These are phyloP conservation scores for Trididemnum clinides DNA, from an alignment of 23 tunicate species.

Conservation along the genomic window DNA sequence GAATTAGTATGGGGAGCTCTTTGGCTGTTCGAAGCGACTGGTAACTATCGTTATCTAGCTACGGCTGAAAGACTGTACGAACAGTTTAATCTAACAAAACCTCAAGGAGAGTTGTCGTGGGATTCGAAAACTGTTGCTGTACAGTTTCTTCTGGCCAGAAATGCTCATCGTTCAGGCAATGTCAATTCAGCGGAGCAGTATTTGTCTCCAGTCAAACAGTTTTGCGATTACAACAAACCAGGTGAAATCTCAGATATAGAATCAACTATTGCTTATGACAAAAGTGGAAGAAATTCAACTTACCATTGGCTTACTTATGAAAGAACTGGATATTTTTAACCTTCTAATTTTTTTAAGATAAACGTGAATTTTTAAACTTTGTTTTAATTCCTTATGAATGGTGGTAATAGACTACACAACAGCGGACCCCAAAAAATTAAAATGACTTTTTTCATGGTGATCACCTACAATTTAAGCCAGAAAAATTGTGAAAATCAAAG, in stretches of 20 bases:
- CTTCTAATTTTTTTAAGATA: neutral
- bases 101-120: constrained; percentile 42
- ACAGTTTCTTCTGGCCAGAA: constrained; percentile 28
- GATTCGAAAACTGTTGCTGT: constrained; percentile 37
- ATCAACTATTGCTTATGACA: too few species aligned
- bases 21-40: constrained; percentile 53
- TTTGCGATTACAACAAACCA: constrained; percentile 37
- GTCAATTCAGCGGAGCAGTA: constrained; percentile 10
- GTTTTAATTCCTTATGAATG: neutral
- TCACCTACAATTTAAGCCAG: too few species aligned
- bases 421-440: too few species aligned
- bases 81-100: neutral
- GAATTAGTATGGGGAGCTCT: constrained; percentile 57
- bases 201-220: constrained; percentile 12
- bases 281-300: too few species aligned
- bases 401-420: too few species aligned
- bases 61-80: constrained; percentile 22
- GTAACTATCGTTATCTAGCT: constrained; percentile 31
- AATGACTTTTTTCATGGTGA: too few species aligned
- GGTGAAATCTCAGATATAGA: too few species aligned
- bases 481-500: too few species aligned
- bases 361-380: neutral
- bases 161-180: neutral
- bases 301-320: too few species aligned
- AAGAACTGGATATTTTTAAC: neutral